These are phyloP conservation scores for Netelia melanura DNA, from an alignment of 2,888 invertebrate genomes.

Conservation along the genomic window DNA sequence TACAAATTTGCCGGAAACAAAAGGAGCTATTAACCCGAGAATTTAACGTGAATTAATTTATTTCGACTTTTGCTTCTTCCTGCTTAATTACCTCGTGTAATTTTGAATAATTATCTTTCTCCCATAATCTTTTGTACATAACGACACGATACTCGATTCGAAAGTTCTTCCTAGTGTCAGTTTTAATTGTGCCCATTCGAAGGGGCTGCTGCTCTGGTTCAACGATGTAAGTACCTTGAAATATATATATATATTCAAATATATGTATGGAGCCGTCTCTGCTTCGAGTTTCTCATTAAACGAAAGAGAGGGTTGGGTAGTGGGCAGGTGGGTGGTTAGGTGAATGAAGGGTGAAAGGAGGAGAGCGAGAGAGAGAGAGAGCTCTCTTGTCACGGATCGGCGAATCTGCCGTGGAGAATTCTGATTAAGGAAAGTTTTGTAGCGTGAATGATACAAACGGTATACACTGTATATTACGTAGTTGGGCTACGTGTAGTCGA, in stretches of 20 bases:
- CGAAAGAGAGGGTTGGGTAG: conserved; percentile 32
- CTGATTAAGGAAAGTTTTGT: conserved; percentile 69
- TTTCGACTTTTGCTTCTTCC: conserved; percentile 3
- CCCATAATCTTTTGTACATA: not conserved
- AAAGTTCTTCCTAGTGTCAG: conserved; percentile 7
- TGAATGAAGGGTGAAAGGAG: conserved; percentile 18
- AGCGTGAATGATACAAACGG: conserved; percentile 65
- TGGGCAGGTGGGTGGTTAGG: not conserved
- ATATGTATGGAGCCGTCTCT: not conserved
- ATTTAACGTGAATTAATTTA: not conserved
- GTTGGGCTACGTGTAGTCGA: conserved; percentile 41
- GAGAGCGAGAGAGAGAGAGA: not conserved
- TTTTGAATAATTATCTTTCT: conserved; percentile 4
- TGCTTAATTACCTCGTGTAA: not conserved
- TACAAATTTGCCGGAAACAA: not conserved
- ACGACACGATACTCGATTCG: conserved; percentile 10
- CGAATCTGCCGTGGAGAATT: conserved; percentile 66
- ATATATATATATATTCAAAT: conserved; percentile 1
- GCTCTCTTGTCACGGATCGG: conserved; percentile 66
- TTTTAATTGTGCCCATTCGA: conserved; percentile 21
- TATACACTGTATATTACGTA: conserved; percentile 53
- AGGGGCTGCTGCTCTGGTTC: conserved; percentile 20
- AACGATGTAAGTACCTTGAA: conserved; percentile 24
- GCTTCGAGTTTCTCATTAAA: conserved; percentile 67
- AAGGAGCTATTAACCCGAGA: not conserved